Evolutionary conservation across 2,888 invertebrate species (phyloP), one percentile per base, ranked within the genome.

Genomic region (Pediacus dermestoides): DNA sequence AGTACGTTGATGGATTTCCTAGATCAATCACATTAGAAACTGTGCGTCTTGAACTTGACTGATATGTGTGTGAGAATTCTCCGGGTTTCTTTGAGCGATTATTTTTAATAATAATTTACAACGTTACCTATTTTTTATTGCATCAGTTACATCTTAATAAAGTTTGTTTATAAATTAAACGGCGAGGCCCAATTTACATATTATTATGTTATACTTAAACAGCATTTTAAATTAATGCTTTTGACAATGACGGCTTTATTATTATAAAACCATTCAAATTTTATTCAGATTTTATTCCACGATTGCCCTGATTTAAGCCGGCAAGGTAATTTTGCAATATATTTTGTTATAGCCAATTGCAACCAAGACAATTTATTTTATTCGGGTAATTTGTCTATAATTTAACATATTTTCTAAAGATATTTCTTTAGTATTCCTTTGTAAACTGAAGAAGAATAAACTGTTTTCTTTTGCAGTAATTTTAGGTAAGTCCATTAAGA

Each of bases 61-160:
- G 21, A 28, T 28, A 28, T 28, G 28, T 28, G n/a, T n/a, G 28
- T 28, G 28, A 28, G 28, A 28, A 28, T 28, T 14, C n/a, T n/a
- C n/a, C n/a, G n/a, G n/a, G n/a, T n/a, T n/a, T n/a, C n/a, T n/a
- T n/a, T n/a, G n/a, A n/a, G n/a, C n/a, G n/a, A n/a, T n/a, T n/a
- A n/a, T n/a, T n/a, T n/a, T n/a, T n/a, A n/a, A n/a, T n/a, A n/a
- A n/a, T n/a, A n/a, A n/a, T n/a, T n/a, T n/a, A n/a, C n/a, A n/a
- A n/a, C n/a, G n/a, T n/a, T n/a, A n/a, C n/a, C n/a, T n/a, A 18
- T 25, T 25, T 25, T 25, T 25, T 25, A 7, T 7, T 25, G 6
- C 9, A 25, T n/a, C n/a, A n/a, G n/a, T n/a, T n/a, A n/a, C n/a
- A n/a, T n/a, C n/a, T n/a, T n/a, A n/a, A n/a, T n/a, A n/a, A n/a